Evolutionary conservation across 2,888 invertebrate species (phyloP), one percentile per base, ranked within the genome.

Genomic region (Phorcus lineatus): DNA sequence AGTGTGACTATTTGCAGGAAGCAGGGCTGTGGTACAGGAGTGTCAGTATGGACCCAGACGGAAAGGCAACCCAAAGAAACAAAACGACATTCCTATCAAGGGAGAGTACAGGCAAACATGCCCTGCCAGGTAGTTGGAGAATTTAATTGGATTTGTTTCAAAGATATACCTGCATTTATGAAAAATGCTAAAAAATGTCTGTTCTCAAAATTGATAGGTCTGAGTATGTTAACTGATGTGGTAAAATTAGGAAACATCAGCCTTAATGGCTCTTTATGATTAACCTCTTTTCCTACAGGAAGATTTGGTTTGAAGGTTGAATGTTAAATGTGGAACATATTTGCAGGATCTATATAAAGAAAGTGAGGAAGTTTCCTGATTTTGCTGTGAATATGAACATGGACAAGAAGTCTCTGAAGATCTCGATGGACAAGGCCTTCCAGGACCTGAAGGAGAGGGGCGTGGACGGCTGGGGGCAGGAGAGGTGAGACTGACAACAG

Each of bases 41-140:
- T 93, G 93, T 82, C 92, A 93, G 86, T 93, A 87, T 88, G 93
- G 93, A n/a, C 93, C 93, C 13, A 83, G 93, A 19, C 87, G 93
- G 67, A 92, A 91, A 83, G 92, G 92, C 16, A 87, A 83, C 55
- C 80, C 85, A 17, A 90, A 88, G 82, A 89, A 88, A 80, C 83
- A 85, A 36, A 80, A 78, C 66, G 86, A 86, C 24, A 36, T 57
- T 4, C 40, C 78, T 31, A 76, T 82, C 9, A 83, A 81, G 31
- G 83, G 81, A 47, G 88, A 88, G 31, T 93, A 90, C 84, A 90
- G 86, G 79, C 91, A 92, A 80, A 92, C 92, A 7, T 93, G 93
- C 84, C 92, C 93, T 16, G 93, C 93, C 13, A 89, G 93, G 93
- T 91, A 85, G 76, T 74, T 40, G n/a, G 22, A 22, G 24, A 70